These are phyloP conservation scores for Notodonta ziczac DNA, from an alignment of 2,888 invertebrate genomes.

Conservation along the genomic window DNA sequence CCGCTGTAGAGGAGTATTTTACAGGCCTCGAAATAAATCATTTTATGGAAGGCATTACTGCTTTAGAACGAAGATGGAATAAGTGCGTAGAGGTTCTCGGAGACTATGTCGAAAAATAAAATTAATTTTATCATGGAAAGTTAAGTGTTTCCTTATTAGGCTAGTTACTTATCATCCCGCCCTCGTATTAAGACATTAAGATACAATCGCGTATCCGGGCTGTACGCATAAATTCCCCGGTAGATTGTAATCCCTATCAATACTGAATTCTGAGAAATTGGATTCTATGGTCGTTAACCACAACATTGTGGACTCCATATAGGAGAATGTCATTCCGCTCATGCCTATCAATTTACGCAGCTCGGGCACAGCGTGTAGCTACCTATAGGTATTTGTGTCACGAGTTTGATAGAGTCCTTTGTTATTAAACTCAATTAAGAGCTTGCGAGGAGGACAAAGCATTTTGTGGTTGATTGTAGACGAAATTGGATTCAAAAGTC, in stretches of 20 bases:
- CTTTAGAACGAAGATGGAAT: no score
- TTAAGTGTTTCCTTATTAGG: no score
- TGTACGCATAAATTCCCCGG: conserved; percentile 13
- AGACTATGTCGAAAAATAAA: no score
- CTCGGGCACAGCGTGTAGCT: conserved; percentile 2
- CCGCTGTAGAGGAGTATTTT: no score
- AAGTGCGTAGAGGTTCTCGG: no score
- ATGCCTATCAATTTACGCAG: conserved; percentile 8
- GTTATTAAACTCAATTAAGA: conserved; percentile 10
- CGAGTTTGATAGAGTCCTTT: conserved; percentile 7
- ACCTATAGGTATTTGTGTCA: conserved; percentile 8
- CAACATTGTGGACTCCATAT: conserved; percentile 7
- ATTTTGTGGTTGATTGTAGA: neutral
- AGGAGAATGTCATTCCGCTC: conserved; percentile 8
- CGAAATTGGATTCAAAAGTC: neutral
- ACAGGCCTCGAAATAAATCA: no score
- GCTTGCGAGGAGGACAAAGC: conserved; percentile 2
- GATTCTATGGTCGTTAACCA: conserved; percentile 5
- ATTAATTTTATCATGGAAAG: no score
- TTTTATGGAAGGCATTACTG: no score
- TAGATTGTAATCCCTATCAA: conserved; percentile 22
- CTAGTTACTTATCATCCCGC: no score
- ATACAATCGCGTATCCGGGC: neutral
- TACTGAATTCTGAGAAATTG: conserved; percentile 15
- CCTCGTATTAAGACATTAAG: no score